Conservation (phyloP, 2,797 vertebrate species). For the Apogon hyalosoma region DNA sequence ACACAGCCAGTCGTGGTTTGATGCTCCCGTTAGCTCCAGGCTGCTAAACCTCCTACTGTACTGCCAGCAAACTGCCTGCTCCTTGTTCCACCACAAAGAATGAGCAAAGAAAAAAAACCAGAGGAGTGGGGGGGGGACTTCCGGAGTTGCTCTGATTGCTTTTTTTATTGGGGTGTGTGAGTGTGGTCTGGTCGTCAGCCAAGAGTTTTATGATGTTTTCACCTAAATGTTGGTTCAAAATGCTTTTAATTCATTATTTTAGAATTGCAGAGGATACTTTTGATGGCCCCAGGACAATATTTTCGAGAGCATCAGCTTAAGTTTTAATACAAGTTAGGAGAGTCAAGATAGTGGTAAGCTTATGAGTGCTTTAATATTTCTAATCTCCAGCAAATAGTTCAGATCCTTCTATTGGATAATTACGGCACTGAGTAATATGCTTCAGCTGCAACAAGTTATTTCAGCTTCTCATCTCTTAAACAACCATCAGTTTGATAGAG, state of each 20-base stretch:
- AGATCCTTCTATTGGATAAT: too few relatives aligned
- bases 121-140: conserved; percentile 61
- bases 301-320: background rate
- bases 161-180: conserved; percentile 63
- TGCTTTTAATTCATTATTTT: background rate
- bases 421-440: too few relatives aligned
- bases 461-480: too few relatives aligned
- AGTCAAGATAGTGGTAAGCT: too few relatives aligned
- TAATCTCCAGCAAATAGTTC: too few relatives aligned
- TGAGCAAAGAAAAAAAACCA: conserved; percentile 53
- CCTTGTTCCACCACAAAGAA: conserved; percentile 71
- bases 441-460: too few relatives aligned
- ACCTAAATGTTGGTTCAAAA: conserved; percentile 1
- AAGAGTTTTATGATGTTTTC: conserved; percentile 11
- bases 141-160: conserved; percentile 75
- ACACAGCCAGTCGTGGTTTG: conserved; percentile 70
- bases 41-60: conserved; percentile 75
- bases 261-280: background rate
- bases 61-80: conserved; percentile 83
- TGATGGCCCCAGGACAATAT: background rate
- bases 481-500: too few relatives aligned
- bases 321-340: too few relatives aligned
- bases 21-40: conserved; percentile 85
- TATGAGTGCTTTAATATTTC: too few relatives aligned
- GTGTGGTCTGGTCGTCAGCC: conserved; percentile 53